Evolutionary conservation across 2,888 invertebrate genomes (phyloP).

Genomic region (Gastracanthus pulcherrimus): DNA sequence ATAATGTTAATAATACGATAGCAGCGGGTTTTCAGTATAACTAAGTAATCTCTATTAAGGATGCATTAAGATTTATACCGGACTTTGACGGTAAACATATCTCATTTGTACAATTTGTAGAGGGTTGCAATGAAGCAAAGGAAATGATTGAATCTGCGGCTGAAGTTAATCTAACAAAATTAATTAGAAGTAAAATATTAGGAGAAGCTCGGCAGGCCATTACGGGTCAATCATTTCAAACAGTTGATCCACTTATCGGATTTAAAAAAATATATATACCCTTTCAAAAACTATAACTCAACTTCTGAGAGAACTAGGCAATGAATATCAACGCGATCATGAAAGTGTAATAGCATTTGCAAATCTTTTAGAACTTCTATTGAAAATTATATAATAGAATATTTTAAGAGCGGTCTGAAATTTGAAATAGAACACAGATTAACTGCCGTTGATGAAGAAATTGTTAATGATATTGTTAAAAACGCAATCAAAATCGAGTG

Average conservation of each 20-base stretch:
- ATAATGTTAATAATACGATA: too few species aligned
- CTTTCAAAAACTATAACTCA: neutral
- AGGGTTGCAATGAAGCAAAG: neutral
- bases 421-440: neutral
- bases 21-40: neutral
- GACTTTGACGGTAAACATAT: constrained; percentile 36
- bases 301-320: neutral
- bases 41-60: neutral
- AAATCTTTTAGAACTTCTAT: neutral
- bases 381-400: neutral
- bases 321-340: neutral
- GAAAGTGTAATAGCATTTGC: constrained; percentile 1
- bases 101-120: neutral
- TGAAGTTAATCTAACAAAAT: neutral
- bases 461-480: neutral
- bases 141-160: neutral
- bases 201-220: constrained; percentile 13
- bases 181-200: neutral
- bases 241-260: neutral
- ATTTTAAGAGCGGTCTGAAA: neutral
- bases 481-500: neutral
- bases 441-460: too few species aligned
- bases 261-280: neutral
- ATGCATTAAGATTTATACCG: neutral
- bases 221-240: neutral